Evolutionary conservation across 2,113 vertebrate species (phyloP), one percentile per base, ranked within the genome.

Genomic region (Rhegmatorhina hoffmannsi): DNA sequence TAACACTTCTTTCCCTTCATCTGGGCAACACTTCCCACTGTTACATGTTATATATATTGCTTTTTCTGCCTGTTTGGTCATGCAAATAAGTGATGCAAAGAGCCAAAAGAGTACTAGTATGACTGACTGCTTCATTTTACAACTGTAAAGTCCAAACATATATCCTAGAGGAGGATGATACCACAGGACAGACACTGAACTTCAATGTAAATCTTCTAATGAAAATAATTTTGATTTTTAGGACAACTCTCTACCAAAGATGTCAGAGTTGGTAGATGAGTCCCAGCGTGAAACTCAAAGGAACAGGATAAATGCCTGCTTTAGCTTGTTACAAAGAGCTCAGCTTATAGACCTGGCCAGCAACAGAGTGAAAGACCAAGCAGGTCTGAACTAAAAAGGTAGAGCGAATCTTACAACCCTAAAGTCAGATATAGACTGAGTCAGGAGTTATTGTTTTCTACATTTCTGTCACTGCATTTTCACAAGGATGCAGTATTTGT

Each of bases 291-390:
- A 47, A 77, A 55, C 13, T 63, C 36, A 10, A 7, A 50, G 40
- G 17, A 52, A 15, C 5, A 28, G 25, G 11, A 43, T 26, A 46
- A 89, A 64, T 50, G 1, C 8, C 43, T 80, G 62, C 11, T 75
- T 40, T 70, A 11, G 38, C 5, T 3, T 60, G 12, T 7, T 38
- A 3, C 0, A 1, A 34, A 38, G 8, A 49, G 25, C 34, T 77
- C 34, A 33, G 17, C 60, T 38, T 24, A 10, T 47, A 74, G 40
- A 64, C 13, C n/a, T 69, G 40, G 18, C 11, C 55, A 70, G 46
- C 14, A 40, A 3, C 38, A 60, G 49, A 29, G 23, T 44, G 44
- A 25, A n/a, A 36, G 25, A 43, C 16, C 28, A 40, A 36, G 53
- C 31, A 69, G 28, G 12, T 46, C 44, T 77, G 49, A 34, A 49